These are phyloP conservation scores for Meles meles DNA, from an alignment of 2,113 vertebrate genomes.

Conservation along the genomic window DNA sequence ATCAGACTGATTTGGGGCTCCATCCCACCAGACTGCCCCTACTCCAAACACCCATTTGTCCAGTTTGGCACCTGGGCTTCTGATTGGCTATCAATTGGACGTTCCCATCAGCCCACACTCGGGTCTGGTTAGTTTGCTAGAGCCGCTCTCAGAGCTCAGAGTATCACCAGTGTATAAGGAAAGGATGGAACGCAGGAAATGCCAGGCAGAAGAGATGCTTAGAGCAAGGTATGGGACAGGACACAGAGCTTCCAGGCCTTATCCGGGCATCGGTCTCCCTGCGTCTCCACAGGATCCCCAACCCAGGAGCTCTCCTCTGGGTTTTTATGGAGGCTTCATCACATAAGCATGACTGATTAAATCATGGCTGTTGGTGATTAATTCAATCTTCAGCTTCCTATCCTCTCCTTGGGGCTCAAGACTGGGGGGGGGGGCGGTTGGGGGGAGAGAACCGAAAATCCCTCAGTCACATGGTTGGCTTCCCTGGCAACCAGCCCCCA, in stretches of 20 bases:
- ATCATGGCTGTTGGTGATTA: not conserved
- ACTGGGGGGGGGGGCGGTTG: not conserved
- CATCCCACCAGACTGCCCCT: not conserved
- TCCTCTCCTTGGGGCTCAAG: not conserved
- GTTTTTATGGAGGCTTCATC: not conserved
- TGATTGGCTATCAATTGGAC: not conserved
- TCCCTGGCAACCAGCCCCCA: not conserved
- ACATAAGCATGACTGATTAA: not conserved
- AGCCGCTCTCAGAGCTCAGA: not conserved
- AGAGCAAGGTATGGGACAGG: not conserved
- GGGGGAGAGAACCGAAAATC: not conserved
- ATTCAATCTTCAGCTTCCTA: not conserved
- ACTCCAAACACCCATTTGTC: not conserved
- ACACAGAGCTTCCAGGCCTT: not conserved
- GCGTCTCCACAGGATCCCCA: not conserved
- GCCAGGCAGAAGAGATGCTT: not conserved
- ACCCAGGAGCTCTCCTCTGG: not conserved
- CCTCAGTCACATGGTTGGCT: not conserved
- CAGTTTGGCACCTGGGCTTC: not conserved
- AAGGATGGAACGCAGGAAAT: not conserved
- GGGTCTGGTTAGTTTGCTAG: not conserved
- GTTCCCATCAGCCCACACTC: no score
- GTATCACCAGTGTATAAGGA: not conserved
- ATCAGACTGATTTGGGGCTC: not conserved
- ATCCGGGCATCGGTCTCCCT: no score